phyloP scores from a whole-genome alignment of 2,113 vertebrate species.

The Puntigrus tetrazona region DNA sequence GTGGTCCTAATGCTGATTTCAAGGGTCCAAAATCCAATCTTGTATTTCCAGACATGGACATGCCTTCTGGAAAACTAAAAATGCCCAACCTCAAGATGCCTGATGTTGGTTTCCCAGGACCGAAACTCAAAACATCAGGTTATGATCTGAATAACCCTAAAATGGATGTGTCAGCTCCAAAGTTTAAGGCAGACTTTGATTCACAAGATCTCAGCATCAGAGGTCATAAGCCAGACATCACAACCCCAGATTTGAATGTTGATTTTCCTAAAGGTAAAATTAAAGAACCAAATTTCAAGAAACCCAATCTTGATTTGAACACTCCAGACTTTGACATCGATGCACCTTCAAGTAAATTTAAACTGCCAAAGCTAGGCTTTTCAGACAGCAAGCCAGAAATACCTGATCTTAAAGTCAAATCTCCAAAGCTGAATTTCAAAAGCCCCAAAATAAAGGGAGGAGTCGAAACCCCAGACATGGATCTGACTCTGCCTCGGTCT shows the following conservation, averaged over 20 bases:
- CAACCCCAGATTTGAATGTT: slow-evolving; percentile 50
- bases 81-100: slow-evolving; percentile 48
- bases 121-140: slow-evolving; percentile 60
- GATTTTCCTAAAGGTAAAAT: slow-evolving; percentile 26
- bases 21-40: slow-evolving; percentile 49
- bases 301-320: slow-evolving; percentile 12
- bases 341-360: slow-evolving; percentile 26
- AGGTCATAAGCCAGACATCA: slow-evolving; percentile 5
- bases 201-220: slow-evolving; percentile 3
- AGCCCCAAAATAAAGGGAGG: slow-evolving; percentile 64
- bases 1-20: slow-evolving; percentile 16
- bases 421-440: slow-evolving; percentile 56
- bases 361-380: not conserved
- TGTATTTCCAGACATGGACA: slow-evolving; percentile 57
- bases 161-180: slow-evolving; percentile 56
- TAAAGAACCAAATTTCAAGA: not conserved
- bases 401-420: slow-evolving; percentile 53
- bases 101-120: slow-evolving; percentile 25
- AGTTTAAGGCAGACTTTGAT: slow-evolving; percentile 60
- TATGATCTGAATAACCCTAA: slow-evolving; percentile 2
- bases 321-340: slow-evolving; percentile 23
- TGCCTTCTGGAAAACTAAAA: slow-evolving; percentile 55
- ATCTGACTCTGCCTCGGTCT: not conserved
- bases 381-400: slow-evolving; percentile 47
- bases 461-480: slow-evolving; percentile 52